These are phyloP conservation scores for Ardeotis arabs DNA, from an alignment of 2,113 vertebrate genomes.

Conservation along the genomic window DNA sequence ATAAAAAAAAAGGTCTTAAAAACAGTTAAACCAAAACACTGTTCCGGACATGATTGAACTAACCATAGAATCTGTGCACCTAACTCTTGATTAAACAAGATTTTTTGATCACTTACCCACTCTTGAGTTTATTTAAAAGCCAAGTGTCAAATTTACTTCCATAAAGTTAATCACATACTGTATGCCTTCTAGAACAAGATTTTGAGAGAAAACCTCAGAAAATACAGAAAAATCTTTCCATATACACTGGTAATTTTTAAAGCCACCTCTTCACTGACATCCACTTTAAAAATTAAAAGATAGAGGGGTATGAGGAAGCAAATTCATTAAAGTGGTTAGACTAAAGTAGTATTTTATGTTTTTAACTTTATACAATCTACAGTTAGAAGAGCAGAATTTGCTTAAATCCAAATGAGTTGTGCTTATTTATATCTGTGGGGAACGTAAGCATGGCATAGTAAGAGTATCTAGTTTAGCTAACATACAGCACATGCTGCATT, in stretches of 20 bases:
- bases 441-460: not conserved
- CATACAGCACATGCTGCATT: not conserved
- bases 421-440: not conserved
- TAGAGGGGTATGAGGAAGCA: accelerated
- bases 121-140: not conserved
- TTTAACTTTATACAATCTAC: not conserved
- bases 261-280: not conserved
- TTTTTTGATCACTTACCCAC: not conserved
- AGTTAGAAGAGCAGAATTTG: not conserved
- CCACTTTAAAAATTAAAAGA: not conserved
- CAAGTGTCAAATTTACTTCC: not conserved
- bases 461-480: not conserved
- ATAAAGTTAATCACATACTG: not conserved
- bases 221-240: not conserved
- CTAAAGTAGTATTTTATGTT: not conserved
- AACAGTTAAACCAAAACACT: not conserved
- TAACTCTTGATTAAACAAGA: not conserved
- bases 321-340: not conserved
- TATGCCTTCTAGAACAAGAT: not conserved
- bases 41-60: not conserved
- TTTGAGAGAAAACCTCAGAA: not conserved
- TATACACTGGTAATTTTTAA: not conserved
- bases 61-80: not conserved
- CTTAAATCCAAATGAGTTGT: not conserved
- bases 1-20: not conserved